phyloP scores from a whole-genome alignment of 2,797 vertebrate genomes.

The Lophius americanus region DNA sequence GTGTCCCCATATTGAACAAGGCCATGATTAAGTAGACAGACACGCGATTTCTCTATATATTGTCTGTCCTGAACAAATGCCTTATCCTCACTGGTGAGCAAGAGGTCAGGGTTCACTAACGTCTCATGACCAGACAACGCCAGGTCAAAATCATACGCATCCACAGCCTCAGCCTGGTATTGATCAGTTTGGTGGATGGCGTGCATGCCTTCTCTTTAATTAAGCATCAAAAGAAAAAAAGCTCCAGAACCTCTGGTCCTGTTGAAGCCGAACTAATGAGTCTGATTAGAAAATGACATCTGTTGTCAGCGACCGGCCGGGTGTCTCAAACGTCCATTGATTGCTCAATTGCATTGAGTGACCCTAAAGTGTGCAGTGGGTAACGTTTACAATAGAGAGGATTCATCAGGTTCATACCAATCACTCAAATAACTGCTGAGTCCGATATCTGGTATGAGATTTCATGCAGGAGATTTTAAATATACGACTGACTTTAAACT shows the following conservation, averaged over 20 bases:
- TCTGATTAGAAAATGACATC: slow-evolving; percentile 60
- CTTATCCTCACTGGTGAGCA: slow-evolving; percentile 9
- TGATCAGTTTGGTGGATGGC: slow-evolving; percentile 46
- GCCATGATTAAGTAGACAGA: slow-evolving; percentile 32
- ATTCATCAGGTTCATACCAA: not conserved
- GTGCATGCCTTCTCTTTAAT: slow-evolving; percentile 34
- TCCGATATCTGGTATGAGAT: not conserved
- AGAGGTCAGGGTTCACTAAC: slow-evolving; percentile 67
- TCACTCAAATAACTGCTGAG: not conserved
- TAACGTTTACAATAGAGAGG: not conserved
- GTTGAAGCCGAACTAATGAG: slow-evolving; percentile 27
- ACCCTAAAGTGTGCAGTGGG: not conserved
- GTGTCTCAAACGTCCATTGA: slow-evolving; percentile 21
- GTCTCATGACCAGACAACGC: slow-evolving; percentile 50
- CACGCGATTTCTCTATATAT: slow-evolving; percentile 27
- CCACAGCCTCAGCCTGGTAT: slow-evolving; percentile 39
- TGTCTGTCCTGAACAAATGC: slow-evolving; percentile 12
- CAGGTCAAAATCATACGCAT: slow-evolving; percentile 45
- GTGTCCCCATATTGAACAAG: slow-evolving; percentile 26
- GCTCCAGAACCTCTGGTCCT: slow-evolving; percentile 2
- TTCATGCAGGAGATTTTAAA: not conserved
- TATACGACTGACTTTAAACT: not conserved
- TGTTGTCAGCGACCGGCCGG: slow-evolving; percentile 44
- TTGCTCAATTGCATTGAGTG: not conserved
- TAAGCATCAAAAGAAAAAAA: slow-evolving; percentile 43